Percentiles rank a stretch among this genome's conserved stretches.
Evolutionary conservation across 1,140 invertebrate genomes (phyloP).

Genomic region (Drepana arcuata): DNA sequence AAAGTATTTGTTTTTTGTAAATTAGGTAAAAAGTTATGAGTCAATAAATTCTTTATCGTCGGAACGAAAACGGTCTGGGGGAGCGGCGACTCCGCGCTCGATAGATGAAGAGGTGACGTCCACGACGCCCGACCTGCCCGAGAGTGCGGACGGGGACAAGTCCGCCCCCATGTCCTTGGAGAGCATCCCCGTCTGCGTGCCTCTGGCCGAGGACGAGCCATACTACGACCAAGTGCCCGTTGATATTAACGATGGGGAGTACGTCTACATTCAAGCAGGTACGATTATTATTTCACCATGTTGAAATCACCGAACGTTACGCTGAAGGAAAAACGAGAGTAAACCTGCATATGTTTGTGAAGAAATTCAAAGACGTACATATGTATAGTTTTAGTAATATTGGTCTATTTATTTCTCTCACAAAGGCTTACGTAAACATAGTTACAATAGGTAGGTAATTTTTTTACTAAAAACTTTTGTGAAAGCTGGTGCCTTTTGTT

Average conservation of each 20-base stretch:
- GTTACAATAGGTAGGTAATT: too few relatives aligned
- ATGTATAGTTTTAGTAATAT: too few relatives aligned
- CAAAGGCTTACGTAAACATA: too few relatives aligned
- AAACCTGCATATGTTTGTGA: too few relatives aligned
- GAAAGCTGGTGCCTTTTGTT: too few relatives aligned
- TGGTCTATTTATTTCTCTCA: too few relatives aligned
- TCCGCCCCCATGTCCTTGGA: slow-evolving; percentile 64
- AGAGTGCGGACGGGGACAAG: slow-evolving; percentile 56
- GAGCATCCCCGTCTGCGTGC: slow-evolving; percentile 55
- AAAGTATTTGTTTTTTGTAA: too few relatives aligned
- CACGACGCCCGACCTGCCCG: slow-evolving; percentile 43
- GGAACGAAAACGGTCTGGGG: slow-evolving; percentile 62
- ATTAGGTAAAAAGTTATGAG: slow-evolving; percentile 76
- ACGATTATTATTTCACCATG: too few relatives aligned
- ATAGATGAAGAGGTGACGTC: slow-evolving; percentile 62
- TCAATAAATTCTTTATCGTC: slow-evolving; percentile 74
- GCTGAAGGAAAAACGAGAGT: too few relatives aligned
- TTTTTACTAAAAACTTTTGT: too few relatives aligned
- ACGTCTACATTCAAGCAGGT: slow-evolving; percentile 82
- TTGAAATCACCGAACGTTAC: too few relatives aligned
- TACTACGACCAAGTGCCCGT: slow-evolving; percentile 88
- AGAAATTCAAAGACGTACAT: too few relatives aligned
- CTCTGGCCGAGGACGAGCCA: slow-evolving; percentile 75
- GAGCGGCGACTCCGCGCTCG: slow-evolving; percentile 61
- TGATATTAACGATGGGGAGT: slow-evolving; percentile 83